phyloP scores from a whole-genome alignment of 1,140 invertebrate species.

The Papilio xuthus region DNA sequence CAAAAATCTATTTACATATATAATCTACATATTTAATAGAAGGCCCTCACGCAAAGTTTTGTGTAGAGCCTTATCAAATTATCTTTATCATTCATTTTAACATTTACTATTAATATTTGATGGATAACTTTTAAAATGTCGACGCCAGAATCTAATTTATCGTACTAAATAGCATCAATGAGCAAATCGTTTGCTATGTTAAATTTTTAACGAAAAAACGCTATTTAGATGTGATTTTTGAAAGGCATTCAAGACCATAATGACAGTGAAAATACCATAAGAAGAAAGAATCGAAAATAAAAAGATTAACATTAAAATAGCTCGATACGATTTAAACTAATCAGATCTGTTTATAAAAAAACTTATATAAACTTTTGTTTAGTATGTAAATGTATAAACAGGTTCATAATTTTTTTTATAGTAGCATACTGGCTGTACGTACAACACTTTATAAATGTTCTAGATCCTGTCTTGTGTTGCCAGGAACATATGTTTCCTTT shows the following conservation, averaged over 20 bases:
- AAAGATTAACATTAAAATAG: no score
- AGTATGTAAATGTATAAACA: background rate
- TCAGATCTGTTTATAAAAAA: no score
- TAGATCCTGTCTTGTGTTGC: background rate
- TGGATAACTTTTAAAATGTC: background rate
- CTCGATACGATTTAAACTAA: no score
- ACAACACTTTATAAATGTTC: background rate
- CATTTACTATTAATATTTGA: background rate
- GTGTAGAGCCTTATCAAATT: background rate
- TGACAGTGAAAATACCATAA: no score
- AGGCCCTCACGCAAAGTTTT: background rate
- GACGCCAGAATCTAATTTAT: background rate
- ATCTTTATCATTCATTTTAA: background rate
- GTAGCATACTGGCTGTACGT: background rate
- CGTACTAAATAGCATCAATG: background rate
- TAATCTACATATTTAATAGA: background rate
- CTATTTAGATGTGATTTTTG: no score
- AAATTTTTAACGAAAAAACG: background rate
- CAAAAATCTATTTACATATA: constrained; percentile 8
- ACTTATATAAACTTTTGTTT: background rate
- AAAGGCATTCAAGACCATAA: no score
- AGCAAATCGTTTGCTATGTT: no score
- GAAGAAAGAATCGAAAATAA: no score
- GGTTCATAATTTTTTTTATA: background rate
- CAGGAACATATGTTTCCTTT: background rate